These are phyloP conservation scores for Stichodactyla helianthus DNA, from an alignment of 64 coral and sea anemone genomes.

Conservation along the genomic window DNA sequence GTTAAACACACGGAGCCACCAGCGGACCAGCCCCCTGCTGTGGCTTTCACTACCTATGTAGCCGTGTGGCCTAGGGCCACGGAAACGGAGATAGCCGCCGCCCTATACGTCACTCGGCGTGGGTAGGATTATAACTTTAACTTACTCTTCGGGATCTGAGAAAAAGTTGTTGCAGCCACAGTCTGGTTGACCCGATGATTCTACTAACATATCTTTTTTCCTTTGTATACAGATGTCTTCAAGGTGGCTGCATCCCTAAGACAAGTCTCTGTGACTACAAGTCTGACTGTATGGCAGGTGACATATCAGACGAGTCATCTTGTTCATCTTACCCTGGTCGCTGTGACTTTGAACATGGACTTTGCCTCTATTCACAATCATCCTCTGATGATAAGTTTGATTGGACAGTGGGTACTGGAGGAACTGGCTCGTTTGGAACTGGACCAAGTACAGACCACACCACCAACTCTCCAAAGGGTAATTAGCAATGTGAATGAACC, in stretches of 20 bases:
- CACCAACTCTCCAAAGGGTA: conserved; percentile 56
- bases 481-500: not conserved
- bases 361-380: conserved; percentile 49
- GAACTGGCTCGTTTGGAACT: conserved; percentile 50
- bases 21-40: too few species aligned
- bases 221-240: conserved; percentile 30
- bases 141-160: too few species aligned
- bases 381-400: conserved; percentile 59
- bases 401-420: conserved; percentile 45
- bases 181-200: not conserved
- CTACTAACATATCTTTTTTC: not conserved
- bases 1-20: too few species aligned
- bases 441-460: conserved; percentile 60
- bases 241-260: conserved; percentile 62
- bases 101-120: too few species aligned
- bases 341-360: conserved; percentile 63
- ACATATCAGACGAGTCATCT: conserved; percentile 78
- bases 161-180: too few species aligned
- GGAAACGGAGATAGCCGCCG: too few species aligned
- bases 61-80: too few species aligned
- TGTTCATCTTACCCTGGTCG: conserved; percentile 44
- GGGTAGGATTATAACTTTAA: too few species aligned
- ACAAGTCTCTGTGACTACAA: conserved; percentile 80
- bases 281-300: conserved; percentile 54
- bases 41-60: too few species aligned